Conservation (phyloP, 2,888 invertebrate species). For the Eretmocerus hayati region DNA sequence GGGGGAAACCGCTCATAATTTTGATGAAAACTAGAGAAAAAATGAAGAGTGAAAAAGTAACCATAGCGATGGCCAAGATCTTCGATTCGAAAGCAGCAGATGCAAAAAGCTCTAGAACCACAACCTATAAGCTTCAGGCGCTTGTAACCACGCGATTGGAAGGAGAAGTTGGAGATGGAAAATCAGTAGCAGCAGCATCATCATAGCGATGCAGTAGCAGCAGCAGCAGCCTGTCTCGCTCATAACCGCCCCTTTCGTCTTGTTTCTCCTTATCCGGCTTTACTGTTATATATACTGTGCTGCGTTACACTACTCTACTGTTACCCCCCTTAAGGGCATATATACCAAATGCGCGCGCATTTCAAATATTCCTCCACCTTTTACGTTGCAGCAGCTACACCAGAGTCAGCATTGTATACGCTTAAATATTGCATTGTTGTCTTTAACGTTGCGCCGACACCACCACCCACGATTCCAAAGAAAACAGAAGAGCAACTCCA, state of each 20-base stretch:
- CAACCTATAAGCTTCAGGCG: too few relatives aligned
- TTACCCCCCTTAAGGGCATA: slow-evolving; percentile 21
- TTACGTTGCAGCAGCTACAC: background rate
- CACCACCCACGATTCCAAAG: too few relatives aligned
- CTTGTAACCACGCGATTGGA: too few relatives aligned
- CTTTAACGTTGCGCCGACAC: slow-evolving; percentile 36
- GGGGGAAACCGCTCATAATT: too few relatives aligned
- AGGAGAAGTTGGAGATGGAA: slow-evolving; percentile 1
- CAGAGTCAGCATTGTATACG: slow-evolving; percentile 37
- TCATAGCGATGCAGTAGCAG: too few relatives aligned
- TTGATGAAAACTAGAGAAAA: too few relatives aligned
- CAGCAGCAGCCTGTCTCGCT: slow-evolving; percentile 1
- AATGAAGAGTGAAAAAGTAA: too few relatives aligned
- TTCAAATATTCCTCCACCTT: too few relatives aligned
- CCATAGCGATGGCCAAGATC: too few relatives aligned
- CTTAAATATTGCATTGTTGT: slow-evolving; percentile 48
- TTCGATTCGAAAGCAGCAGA: too few relatives aligned
- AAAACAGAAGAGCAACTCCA: slow-evolving; percentile 1
- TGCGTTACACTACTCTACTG: background rate
- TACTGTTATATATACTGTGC: too few relatives aligned
- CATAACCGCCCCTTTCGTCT: background rate
- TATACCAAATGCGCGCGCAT: slow-evolving; percentile 26
- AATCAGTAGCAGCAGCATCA: background rate
- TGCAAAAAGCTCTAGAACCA: too few relatives aligned
- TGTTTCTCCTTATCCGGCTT: slow-evolving; percentile 17